phyloP scores from a whole-genome alignment of 2,113 vertebrate species.

The Oryzias melastigma region DNA sequence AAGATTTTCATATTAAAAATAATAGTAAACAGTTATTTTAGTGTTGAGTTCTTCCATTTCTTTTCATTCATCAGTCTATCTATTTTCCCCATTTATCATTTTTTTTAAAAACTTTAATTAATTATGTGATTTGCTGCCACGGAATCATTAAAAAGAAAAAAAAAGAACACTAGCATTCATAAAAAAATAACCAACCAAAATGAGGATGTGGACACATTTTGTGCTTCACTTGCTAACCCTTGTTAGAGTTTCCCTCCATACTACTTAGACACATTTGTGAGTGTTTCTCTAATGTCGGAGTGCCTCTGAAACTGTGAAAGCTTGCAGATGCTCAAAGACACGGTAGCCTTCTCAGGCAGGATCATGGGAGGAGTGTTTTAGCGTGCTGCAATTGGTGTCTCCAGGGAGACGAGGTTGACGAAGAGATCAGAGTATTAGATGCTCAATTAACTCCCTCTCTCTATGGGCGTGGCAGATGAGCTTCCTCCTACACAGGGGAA shows the following conservation, averaged over 20 bases:
- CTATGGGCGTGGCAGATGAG: slow-evolving; percentile 21
- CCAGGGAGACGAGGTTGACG: slow-evolving; percentile 61
- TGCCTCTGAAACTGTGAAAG: slow-evolving; percentile 16
- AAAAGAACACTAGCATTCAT: too few relatives aligned
- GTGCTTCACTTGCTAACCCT: background rate
- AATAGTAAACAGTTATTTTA: too few relatives aligned
- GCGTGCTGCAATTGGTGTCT: slow-evolving; percentile 65
- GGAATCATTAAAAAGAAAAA: too few relatives aligned
- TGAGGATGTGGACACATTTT: background rate
- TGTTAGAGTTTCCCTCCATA: slow-evolving; percentile 45
- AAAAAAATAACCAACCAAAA: too few relatives aligned
- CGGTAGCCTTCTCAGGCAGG: slow-evolving; percentile 51
- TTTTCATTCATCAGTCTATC: too few relatives aligned
- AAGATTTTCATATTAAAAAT: too few relatives aligned
- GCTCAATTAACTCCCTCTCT: slow-evolving; percentile 61
- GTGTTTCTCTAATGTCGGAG: slow-evolving; percentile 38
- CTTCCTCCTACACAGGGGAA: slow-evolving; percentile 20
- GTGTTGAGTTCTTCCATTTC: too few relatives aligned
- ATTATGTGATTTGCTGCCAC: too few relatives aligned
- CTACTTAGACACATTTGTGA: slow-evolving; percentile 21
- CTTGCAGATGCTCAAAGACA: slow-evolving; percentile 21
- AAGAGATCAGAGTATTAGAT: slow-evolving; percentile 64
- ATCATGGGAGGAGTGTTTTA: slow-evolving; percentile 75
- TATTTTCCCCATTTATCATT: too few relatives aligned
- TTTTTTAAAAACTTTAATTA: too few relatives aligned